Evolutionary conservation across 1,140 invertebrate species (phyloP), one percentile per base, ranked within the genome.

Genomic region (Bombus confusus): DNA sequence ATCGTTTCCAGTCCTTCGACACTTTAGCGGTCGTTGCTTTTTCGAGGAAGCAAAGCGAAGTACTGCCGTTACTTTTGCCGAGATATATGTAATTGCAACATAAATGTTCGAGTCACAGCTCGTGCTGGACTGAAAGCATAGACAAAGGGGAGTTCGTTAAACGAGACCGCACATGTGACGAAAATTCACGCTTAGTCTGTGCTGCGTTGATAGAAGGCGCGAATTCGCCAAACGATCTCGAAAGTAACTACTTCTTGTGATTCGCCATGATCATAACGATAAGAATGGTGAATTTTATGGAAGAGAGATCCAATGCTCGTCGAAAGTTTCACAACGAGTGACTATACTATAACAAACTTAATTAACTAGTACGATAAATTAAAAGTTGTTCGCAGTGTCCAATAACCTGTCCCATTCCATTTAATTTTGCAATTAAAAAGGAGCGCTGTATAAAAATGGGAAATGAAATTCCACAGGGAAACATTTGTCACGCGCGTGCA

Each of bases 91-190:
- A 90, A 88, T 90, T 86, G 88, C 77, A 62, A 86, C 80, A 66
- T 88, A 86, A 90, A 87, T 83, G 83, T 87, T 81, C 75, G 43
- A 43, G 64, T n/a, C 28, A 69, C 52, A 64, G 72, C 41, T 37
- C 62, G 69, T 41, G 76, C 52, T 15, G 10, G 31, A 37, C 72
- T 89, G 86, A 90, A 88, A 90, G 86, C 86, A 52, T 15, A 64
- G 72, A 81, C 80, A 86, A 87, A 87, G 86, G 66, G 68, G 43
- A 62, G 43, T 77, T 87, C 66, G 88, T 82, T 89, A 83, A 87
- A 88, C 74, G 59, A 87, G 87, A 85, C 82, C 69, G 41, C 78
- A 87, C 66, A 34, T 41, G 78, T n/a, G 80, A 82, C 37, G 72
- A 84, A 89, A 86, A 75, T 85, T 85, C 69, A 69, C 59, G 28